Base-by-base conservation (phyloP, 1,140 invertebrate species). In the Drosophila grimshawi region DNA sequence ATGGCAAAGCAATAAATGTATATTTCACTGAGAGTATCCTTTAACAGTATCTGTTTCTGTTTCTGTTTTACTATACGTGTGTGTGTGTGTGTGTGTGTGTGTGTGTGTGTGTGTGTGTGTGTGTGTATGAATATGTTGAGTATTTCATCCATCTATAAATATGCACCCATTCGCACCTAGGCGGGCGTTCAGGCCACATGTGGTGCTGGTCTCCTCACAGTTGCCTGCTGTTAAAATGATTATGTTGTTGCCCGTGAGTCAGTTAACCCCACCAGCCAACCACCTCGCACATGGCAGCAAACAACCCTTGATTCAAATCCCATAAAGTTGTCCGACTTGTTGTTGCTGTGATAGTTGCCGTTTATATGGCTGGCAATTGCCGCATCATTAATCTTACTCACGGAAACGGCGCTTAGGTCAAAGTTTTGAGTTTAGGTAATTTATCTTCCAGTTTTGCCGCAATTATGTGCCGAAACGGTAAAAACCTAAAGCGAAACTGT, bases 311-410 rank as follows among this genome's bases (percentile, higher is more conserved):
- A 88, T 88, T 88, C 85, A 77, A 88, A 88, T 89, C 83, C 83
- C 83, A 86, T 89, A 88, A 86, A 86, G 76, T 88, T 86, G 85
- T 88, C 65, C 75, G 48, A 46, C 45, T 53, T 68, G 73, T 46
- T 68, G 46, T 61, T 78, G 81, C 83, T 79, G 80, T 80, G 82
- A 86, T 86, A 86, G 83, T 83, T 86, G 63, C 73, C 72, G 66
- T 86, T 88, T 82, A 82, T 77, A 64, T 74, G 81, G 79, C 68
- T 83, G 83, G 83, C 83, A 88, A 86, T 86, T 86, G 82, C 83
- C 82, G 83, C 82, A 88, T 88, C 83, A 88, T 88, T 88, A 88
- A 88, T 88, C 83, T 88, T 88, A 83, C 85, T 88, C 83, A 88
- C 73, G 83, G 83, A 89, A 83, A 88, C 80, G 85, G 85, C 85